A percentile compares a stretch with the other conserved stretches of the same genome.
Evolutionary conservation across 2,888 invertebrate genomes (phyloP).

Genomic region (Orthosia gothica): DNA sequence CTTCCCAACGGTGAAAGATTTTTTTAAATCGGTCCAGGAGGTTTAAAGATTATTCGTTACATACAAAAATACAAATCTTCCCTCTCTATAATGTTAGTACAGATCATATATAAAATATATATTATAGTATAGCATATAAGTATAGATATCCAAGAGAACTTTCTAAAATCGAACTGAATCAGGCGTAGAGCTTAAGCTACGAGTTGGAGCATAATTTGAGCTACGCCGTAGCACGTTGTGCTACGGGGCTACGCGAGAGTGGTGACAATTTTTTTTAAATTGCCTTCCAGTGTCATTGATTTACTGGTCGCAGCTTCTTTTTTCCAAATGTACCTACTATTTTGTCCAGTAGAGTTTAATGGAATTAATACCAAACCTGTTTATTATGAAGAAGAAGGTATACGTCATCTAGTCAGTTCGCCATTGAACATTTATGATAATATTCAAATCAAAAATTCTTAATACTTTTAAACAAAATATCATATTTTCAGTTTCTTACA

Average conservation of each 20-base stretch:
- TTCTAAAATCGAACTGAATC: not conserved
- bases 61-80: too few species aligned
- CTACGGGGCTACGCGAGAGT: constrained; percentile 19
- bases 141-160: not conserved
- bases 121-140: too few species aligned
- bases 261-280: not conserved
- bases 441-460: too few species aligned
- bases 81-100: too few species aligned
- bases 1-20: too few species aligned
- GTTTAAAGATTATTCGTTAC: too few species aligned
- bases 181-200: too few species aligned
- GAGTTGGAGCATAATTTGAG: constrained; percentile 10
- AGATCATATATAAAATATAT: too few species aligned
- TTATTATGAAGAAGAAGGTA: not conserved
- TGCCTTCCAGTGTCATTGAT: not conserved
- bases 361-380: not conserved
- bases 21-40: too few species aligned
- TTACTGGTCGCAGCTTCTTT: not conserved
- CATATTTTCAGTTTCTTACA: not conserved
- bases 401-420: not conserved
- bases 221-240: constrained; percentile 39
- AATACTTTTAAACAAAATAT: not conserved
- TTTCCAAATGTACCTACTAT: not conserved
- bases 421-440: not conserved
- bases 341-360: not conserved